Percentiles rank a stretch among this genome's conserved stretches.
Conservation (phyloP, 2,797 vertebrate species). For the Pseudotriccus pelzelni region DNA sequence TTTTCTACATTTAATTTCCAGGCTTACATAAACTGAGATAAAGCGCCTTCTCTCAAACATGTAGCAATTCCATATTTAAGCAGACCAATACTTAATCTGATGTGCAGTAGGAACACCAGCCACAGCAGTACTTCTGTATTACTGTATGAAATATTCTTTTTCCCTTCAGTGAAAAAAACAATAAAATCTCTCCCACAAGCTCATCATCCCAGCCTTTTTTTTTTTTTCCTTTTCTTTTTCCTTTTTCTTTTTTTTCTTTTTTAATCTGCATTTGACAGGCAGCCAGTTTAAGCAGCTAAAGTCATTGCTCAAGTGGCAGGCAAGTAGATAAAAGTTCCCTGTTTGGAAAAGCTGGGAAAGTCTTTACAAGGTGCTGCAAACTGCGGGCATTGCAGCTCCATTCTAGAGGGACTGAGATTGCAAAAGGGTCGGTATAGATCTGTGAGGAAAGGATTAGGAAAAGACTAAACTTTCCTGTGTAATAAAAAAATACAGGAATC, state of each 20-base stretch:
- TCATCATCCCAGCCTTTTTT: background rate
- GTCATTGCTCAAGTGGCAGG: background rate
- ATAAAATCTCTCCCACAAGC: background rate
- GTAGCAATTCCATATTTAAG: background rate
- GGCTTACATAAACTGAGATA: background rate
- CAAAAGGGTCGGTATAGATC: background rate
- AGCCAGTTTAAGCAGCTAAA: constrained; percentile 2
- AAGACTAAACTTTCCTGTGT: background rate
- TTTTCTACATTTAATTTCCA: background rate
- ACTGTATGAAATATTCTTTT: background rate
- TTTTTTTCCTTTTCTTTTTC: background rate
- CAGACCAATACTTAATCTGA: background rate
- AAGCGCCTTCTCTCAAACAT: background rate
- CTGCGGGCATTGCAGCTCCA: background rate
- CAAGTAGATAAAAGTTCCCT: background rate
- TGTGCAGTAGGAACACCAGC: background rate
- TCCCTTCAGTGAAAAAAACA: background rate
- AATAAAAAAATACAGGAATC: background rate
- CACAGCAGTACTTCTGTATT: background rate
- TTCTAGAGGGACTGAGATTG: background rate
- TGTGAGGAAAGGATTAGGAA: background rate
- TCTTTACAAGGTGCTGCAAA: background rate
- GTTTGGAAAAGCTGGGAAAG: background rate
- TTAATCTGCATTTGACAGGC: background rate
- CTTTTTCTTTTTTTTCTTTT: background rate